A percentile compares a stretch with the other conserved stretches of the same genome.
phyloP scores from a whole-genome alignment of 2,797 vertebrate genomes.

The Nyctibius grandis region DNA sequence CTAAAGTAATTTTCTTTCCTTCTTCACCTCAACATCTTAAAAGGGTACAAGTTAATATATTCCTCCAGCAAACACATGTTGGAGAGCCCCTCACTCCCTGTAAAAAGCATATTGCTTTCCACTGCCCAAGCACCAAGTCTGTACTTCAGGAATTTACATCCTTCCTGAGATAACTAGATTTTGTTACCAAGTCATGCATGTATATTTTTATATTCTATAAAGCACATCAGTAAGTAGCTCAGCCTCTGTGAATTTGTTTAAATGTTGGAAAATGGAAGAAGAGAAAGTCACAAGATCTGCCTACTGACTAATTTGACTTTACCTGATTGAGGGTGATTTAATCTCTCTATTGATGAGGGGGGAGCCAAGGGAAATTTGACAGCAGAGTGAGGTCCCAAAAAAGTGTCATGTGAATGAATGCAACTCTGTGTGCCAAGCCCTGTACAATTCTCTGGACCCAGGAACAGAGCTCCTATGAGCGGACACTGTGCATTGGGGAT shows the following conservation, averaged over 20 bases:
- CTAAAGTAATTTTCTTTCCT: not conserved
- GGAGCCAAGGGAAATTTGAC: not conserved
- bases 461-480: not conserved
- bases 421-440: not conserved
- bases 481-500: not conserved
- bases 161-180: not conserved
- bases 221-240: not conserved
- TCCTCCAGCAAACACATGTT: not conserved
- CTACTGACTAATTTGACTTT: not conserved
- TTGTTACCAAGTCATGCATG: not conserved
- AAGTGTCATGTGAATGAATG: not conserved
- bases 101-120: not conserved
- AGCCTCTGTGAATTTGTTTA: not conserved
- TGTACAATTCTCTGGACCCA: not conserved
- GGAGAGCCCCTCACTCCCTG: not conserved
- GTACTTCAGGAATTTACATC: not conserved
- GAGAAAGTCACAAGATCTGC: not conserved
- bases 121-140: not conserved
- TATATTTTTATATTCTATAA: not conserved
- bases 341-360: not conserved
- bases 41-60: not conserved
- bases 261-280: not conserved
- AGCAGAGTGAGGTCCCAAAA: not conserved
- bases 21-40: not conserved
- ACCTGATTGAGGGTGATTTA: not conserved